Evolutionary conservation across 2,797 vertebrate genomes (phyloP), one percentile per base, ranked within the genome.

Genomic region (Chelidonichthys spinosus): DNA sequence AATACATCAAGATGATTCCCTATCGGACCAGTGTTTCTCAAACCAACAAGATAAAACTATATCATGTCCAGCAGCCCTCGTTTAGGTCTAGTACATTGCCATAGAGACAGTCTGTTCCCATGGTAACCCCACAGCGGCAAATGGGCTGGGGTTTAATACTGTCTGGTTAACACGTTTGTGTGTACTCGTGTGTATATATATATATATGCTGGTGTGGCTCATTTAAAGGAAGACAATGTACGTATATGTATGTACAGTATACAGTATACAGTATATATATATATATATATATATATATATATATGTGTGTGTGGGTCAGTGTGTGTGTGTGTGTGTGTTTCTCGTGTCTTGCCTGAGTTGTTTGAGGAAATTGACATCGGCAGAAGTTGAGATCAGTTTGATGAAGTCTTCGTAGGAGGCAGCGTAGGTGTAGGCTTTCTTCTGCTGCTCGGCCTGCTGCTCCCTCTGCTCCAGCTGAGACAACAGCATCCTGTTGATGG

Each of bases 351-450:
- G 95, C 98, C 98, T 99, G 94, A 99, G 96, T 83, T 98, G 98
- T 93, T 97, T 98, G 92, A 99, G 95, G 94, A 99, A 99, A 84
- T 97, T 96, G 69, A 98, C 90, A 85, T 99, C 97, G 0, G 96
- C 92, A 84, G 95, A 98, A 93, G 95, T 96, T 88, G 95, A 97
- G 91, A 99, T 99, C 72, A 99, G 96, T 87, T 99, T 99, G 94
- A 99, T 96, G 90, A 99, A 99, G 85, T 99, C 97, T 90, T 99
- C 98, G 14, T 99, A 99, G 69, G 98, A 99, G 84, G 98, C 96
- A 68, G 98, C 96, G 35, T 99, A 99, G 56, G 97, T 98, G 93
- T 99, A 99, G 75, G 97, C 96, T 92, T 97, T 97, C 93, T 97
- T 98, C 92, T 99, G 98, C 85, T 96, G 97, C 73, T 97, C 97